A percentile compares a stretch with the other conserved stretches of the same genome.
Evolutionary conservation across 1,140 invertebrate species (phyloP).

Genomic region (Copidosoma floridanum): DNA sequence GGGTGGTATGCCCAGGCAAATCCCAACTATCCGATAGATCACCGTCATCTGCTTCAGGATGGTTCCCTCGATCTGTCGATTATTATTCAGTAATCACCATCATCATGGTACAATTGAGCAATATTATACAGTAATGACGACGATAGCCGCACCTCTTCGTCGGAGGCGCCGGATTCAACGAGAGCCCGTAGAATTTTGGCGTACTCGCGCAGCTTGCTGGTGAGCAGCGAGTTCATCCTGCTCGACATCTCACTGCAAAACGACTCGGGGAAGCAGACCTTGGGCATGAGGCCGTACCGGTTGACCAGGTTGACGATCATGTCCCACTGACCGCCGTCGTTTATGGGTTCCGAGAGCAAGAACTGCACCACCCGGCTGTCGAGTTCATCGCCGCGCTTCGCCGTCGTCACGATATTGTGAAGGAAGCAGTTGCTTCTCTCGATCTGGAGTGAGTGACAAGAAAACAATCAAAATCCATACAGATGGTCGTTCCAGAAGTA

Average conservation of each 20-base stretch:
- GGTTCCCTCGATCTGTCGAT: constrained; percentile 52
- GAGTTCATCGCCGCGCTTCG: constrained; percentile 70
- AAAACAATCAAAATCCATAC: no score
- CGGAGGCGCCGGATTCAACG: constrained; percentile 59
- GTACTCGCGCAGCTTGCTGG: constrained; percentile 83
- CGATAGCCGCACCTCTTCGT: constrained; percentile 62
- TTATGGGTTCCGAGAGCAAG: constrained; percentile 74
- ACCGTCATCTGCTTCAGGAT: constrained; percentile 70
- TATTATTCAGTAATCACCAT: no score
- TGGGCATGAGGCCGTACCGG: constrained; percentile 85
- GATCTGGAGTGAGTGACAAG: constrained; percentile 53
- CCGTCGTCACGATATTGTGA: constrained; percentile 76
- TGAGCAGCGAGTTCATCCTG: constrained; percentile 75
- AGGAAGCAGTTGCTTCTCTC: constrained; percentile 85
- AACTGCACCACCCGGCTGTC: constrained; percentile 77
- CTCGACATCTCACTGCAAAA: constrained; percentile 72
- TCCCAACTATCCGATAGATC: constrained; percentile 80
- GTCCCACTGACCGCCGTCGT: constrained; percentile 90
- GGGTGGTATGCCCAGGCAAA: constrained; percentile 79
- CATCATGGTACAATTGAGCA: no score
- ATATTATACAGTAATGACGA: no score
- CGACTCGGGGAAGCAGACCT: constrained; percentile 81
- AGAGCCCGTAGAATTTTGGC: constrained; percentile 68
- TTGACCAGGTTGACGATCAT: constrained; percentile 86
- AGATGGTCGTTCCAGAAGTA: no score